These are phyloP conservation scores for Hemithea aestivaria DNA, from an alignment of 2,888 invertebrate genomes.

Conservation along the genomic window DNA sequence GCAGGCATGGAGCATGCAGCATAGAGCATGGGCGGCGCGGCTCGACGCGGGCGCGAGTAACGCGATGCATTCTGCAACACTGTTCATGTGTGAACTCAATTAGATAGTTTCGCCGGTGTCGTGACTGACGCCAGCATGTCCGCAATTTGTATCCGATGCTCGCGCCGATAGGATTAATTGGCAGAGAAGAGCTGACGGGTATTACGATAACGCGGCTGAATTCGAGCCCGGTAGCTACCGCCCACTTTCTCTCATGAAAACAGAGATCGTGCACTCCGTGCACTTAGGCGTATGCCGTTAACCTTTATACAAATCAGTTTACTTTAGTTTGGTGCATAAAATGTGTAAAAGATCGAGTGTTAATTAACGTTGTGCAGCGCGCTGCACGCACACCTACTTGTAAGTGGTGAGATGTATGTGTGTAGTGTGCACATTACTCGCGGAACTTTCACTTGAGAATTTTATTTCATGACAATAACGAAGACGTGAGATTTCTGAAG, in stretches of 20 bases:
- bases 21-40: conserved; percentile 1
- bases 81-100: conserved; percentile 65
- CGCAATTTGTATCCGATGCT: conserved; percentile 42
- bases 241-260: conserved; percentile 38
- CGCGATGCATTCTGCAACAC: conserved; percentile 46
- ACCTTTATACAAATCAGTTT: conserved; percentile 46
- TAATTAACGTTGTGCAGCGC: conserved; percentile 37
- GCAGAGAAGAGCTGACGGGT: conserved; percentile 32
- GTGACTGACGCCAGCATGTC: conserved; percentile 38
- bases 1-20: conserved; percentile 6
- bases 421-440: conserved; percentile 16
- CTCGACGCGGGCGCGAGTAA: too few relatives aligned
- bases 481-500: conserved; percentile 1
- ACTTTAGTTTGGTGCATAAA: conserved; percentile 36
- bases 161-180: conserved; percentile 44
- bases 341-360: conserved; percentile 32
- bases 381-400: conserved; percentile 22
- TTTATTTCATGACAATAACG: conserved; percentile 15
- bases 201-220: conserved; percentile 29
- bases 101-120: conserved; percentile 52
- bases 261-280: conserved; percentile 18
- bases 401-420: conserved; percentile 28
- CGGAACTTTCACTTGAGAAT: conserved; percentile 23
- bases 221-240: conserved; percentile 28
- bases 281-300: conserved; percentile 41